phyloP scores from a whole-genome alignment of 2,113 vertebrate genomes.

The Lepus americanus region DNA sequence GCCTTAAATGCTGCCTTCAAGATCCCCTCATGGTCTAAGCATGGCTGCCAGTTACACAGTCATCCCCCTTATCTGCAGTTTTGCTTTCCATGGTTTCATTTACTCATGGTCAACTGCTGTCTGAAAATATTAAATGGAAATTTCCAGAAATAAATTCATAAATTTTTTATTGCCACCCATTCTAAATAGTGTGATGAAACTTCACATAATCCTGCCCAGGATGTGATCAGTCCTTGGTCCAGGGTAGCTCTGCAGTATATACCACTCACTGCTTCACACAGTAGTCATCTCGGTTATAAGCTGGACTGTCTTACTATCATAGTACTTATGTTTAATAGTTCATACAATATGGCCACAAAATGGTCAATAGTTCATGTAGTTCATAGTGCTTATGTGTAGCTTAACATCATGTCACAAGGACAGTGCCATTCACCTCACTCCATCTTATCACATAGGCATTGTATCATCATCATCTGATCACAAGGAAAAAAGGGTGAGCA shows the following conservation, averaged over 20 bases:
- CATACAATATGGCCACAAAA: no score
- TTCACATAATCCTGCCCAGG: background rate
- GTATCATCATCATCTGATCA: background rate
- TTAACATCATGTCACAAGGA: background rate
- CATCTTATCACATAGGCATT: background rate
- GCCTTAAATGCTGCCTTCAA: background rate
- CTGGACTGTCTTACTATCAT: background rate
- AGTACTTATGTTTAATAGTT: background rate
- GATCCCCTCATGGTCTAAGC: background rate
- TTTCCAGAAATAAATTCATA: background rate
- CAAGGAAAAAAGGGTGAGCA: background rate
- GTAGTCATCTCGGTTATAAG: background rate
- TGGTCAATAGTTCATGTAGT: no score
- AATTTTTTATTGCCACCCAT: background rate
- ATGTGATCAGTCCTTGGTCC: background rate
- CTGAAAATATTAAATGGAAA: background rate
- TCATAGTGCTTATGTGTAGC: background rate
- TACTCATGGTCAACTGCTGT: background rate
- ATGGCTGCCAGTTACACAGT: background rate
- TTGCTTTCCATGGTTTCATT: background rate
- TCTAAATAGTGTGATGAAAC: background rate
- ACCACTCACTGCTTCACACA: background rate
- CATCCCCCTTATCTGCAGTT: background rate
- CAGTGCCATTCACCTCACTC: background rate
- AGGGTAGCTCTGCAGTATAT: background rate